Percentiles rank a stretch among this genome's conserved stretches.
phyloP scores from a whole-genome alignment of 2,797 vertebrate species.

The Oreortyx pictus region DNA sequence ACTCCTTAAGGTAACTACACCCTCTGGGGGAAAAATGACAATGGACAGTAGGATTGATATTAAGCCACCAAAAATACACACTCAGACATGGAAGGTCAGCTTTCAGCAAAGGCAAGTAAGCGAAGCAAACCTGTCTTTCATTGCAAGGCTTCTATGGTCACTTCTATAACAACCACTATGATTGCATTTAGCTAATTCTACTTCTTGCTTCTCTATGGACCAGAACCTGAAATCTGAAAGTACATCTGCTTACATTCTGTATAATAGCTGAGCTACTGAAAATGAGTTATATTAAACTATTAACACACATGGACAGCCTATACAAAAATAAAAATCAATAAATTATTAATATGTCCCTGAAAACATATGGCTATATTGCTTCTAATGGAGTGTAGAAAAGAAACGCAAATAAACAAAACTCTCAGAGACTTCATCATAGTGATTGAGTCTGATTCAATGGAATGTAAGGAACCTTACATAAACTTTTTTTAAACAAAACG shows the following conservation, averaged over 20 bases:
- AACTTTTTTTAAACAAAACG: not conserved
- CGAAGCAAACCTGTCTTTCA: not conserved
- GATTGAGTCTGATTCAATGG: not conserved
- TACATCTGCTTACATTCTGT: not conserved
- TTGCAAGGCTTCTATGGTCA: not conserved
- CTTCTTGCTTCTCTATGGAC: not conserved
- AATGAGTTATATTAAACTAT: constrained; percentile 60
- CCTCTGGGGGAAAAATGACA: not conserved
- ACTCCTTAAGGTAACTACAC: not conserved
- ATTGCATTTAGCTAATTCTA: not conserved
- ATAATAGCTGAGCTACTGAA: not conserved
- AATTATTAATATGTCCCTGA: constrained; percentile 62
- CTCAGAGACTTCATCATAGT: constrained; percentile 24
- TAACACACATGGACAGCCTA: constrained; percentile 28
- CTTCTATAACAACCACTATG: not conserved
- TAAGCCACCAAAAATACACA: not conserved
- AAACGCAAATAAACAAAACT: constrained; percentile 31
- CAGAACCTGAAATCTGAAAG: not conserved
- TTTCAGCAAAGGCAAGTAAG: not conserved
- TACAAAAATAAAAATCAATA: constrained; percentile 9
- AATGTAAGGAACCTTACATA: not conserved
- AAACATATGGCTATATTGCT: constrained; percentile 28
- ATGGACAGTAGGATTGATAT: not conserved
- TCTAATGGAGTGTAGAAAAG: not conserved
- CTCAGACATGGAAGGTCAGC: not conserved